phyloP scores from a whole-genome alignment of 1,140 invertebrate genomes.

The Nautilus pompilius region DNA sequence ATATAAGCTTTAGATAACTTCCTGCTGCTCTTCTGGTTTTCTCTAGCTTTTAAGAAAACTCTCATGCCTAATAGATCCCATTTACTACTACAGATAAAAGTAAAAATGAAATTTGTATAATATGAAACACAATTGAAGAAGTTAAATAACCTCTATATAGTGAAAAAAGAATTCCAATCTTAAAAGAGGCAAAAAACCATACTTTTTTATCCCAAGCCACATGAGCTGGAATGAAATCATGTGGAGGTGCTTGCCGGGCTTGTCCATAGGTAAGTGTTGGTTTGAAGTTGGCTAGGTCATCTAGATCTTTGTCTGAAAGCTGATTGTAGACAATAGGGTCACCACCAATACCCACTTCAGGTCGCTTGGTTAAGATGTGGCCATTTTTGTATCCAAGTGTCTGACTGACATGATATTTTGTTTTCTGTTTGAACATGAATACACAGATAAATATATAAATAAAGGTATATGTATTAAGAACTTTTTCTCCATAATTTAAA shows the following conservation, averaged over 20 bases:
- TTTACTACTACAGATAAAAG: no score
- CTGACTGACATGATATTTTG: constrained; percentile 64
- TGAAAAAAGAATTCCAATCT: no score
- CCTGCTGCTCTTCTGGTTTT: no score
- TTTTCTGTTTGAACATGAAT: constrained; percentile 58
- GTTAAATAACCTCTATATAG: no score
- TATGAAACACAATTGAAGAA: no score
- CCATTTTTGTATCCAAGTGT: constrained; percentile 70
- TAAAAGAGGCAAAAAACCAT: not conserved
- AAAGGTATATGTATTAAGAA: not conserved
- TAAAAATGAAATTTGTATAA: no score
- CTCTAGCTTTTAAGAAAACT: no score
- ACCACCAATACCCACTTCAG: constrained; percentile 64
- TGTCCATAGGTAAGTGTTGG: constrained; percentile 74
- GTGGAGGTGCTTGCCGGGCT: constrained; percentile 62
- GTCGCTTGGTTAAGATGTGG: constrained; percentile 61
- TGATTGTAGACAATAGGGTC: constrained; percentile 51
- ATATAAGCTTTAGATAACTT: no score
- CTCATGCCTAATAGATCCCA: no score
- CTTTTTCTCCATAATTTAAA: not conserved
- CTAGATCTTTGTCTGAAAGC: constrained; percentile 58
- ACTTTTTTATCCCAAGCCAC: constrained; percentile 74
- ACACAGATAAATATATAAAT: not conserved
- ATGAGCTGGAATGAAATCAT: constrained; percentile 69
- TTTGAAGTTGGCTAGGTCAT: constrained; percentile 64